phyloP scores from a whole-genome alignment of 1,140 invertebrate species.

The Trialeurodes vaporariorum region DNA sequence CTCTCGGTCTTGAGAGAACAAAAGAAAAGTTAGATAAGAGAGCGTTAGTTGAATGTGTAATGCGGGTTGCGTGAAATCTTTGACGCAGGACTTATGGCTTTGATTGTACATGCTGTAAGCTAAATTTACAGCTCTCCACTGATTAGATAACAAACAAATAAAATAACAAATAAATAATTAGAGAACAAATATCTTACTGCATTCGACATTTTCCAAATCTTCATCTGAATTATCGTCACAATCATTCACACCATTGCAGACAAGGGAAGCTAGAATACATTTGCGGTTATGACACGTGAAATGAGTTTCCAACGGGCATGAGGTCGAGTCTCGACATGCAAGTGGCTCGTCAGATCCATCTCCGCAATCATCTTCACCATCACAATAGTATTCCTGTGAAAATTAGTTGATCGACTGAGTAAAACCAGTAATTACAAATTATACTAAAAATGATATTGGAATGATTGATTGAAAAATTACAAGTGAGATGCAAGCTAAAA shows the following conservation, averaged over 20 bases:
- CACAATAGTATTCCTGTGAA: conserved; percentile 44
- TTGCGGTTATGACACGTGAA: conserved; percentile 45
- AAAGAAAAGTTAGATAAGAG: too few relatives aligned
- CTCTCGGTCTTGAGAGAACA: too few relatives aligned
- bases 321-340: conserved; percentile 28
- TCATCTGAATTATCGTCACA: conserved; percentile 58
- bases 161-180: neutral
- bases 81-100: too few relatives aligned
- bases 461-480: too few relatives aligned
- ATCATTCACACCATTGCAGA: conserved; percentile 53
- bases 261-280: conserved; percentile 47
- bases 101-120: too few relatives aligned
- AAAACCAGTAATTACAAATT: too few relatives aligned
- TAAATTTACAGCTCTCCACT: too few relatives aligned
- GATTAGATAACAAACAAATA: too few relatives aligned
- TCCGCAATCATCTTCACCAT: conserved; percentile 40
- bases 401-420: neutral
- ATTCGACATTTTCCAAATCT: conserved; percentile 23
- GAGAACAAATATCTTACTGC: conserved; percentile 13
- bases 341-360: conserved; percentile 39
- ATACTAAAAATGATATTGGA: too few relatives aligned
- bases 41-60: too few relatives aligned
- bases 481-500: too few relatives aligned
- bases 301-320: conserved; percentile 39
- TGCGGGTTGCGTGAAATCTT: too few relatives aligned